Base-by-base conservation (phyloP, 2,888 invertebrate genomes). In the Glomeris marginata region DNA sequence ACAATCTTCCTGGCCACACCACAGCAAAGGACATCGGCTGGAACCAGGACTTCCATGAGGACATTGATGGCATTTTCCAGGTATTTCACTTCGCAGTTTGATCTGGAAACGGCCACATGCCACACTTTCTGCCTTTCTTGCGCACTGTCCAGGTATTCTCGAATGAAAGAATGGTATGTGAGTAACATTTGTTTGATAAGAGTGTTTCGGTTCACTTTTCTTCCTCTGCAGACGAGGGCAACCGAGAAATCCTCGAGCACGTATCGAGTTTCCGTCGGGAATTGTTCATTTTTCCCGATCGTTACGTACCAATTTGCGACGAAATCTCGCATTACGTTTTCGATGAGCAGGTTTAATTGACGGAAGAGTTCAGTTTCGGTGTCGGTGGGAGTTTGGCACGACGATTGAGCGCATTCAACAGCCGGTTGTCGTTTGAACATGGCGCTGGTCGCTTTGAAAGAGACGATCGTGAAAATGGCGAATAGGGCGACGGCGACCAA, bases 231-330 rank as follows among this genome's bases (percentile, higher is more conserved):
- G 1, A 47, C 47, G 20, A 54, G 41, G 2, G 54, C 54, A 4
- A 52, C 54, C 8, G 51, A 48, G 8, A 54, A 20, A 43, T 54
- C 54, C 36, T 54, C 54, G 22, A 54, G 36, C 15, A 47, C 38
- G 21, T 54, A 54, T 18, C 49, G 44, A 20, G 52, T 43, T 38
- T 54, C 54, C 5, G 45, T 49, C 8, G 47, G 41, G 40, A 54
- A 54, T 40, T 54, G 54, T 16, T 51, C 48, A 18, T 54, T 48
- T n/a, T 38, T 35, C 13, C 54, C 49, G 13, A 54, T 16, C 34
- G 21, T 34, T 20, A 47, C 47, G 33, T 54, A 54, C 54, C 54
- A 54, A 8, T 49, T 48, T 1, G 37, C 22, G 2, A 54, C 41
- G 28, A 51, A 54, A 34, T 54, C 49, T 1, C 48, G 40, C 51